Base-by-base conservation (phyloP, 1,140 invertebrate genomes). In the Drosophila bocqueti region DNA sequence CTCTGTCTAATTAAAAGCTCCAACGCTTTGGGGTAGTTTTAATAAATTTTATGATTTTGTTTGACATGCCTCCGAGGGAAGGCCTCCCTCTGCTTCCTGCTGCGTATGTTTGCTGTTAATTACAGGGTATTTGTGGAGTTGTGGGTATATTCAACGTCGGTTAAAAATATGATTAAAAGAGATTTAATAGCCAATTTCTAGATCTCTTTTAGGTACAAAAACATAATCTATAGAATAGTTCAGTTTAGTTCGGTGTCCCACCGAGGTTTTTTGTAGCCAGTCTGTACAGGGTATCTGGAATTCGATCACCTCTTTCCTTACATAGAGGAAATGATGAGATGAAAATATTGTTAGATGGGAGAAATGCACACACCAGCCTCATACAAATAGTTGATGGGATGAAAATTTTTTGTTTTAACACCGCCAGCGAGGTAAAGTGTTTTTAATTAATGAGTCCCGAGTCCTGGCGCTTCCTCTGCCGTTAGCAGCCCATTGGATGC, bases 21-120 rank as follows among this genome's bases (percentile, higher is more conserved):
- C 72, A 49, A 26, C 75, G 81, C 78, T 54, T 57, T 45, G 59
- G 64, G 42, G 21, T 52, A 74, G 67, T 81, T 87, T 89, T 90
- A 84, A 89, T 89, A 89, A 75, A 87, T 87, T 83, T 79, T 79
- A 83, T 81, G 85, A 87, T 81, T 81, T 69, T 78, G 83, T 81
- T 83, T 89, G 76, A 76, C 79, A 87, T 59, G 76, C 64, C 63
- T 61, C 40, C 64, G 38, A 64, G 50, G 15, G 3, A 34, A 52
- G 63, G 66, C 58, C 40, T 59, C 57, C 47, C 31, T 36, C 40
- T 24, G 29, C 45, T 52, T 72, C 38, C 54, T 59, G 61, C 18
- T 59, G 71, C 40, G 57, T 52, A 34, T 58, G 47, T 49, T 69
- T 60, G 42, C 61, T 34, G 40, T 64, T 42, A 45, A 29, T 21